Conservation (phyloP, 2,888 invertebrate species). For the Oxytorus armatus region DNA sequence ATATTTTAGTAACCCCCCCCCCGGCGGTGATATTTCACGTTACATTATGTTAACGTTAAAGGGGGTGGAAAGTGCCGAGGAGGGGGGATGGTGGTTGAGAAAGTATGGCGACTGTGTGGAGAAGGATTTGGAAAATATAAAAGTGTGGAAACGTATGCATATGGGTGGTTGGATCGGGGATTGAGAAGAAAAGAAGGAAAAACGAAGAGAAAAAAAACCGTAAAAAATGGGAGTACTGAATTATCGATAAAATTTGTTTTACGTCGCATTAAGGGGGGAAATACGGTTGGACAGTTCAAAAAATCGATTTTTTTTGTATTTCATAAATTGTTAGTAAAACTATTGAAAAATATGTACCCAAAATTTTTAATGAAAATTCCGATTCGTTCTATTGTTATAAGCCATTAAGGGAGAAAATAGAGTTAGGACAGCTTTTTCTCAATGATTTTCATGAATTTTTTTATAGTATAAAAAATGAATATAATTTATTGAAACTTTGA, state of each 20-base stretch:
- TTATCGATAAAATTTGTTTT: slow-evolving; percentile 77
- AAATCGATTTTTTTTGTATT: no score
- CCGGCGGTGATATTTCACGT: slow-evolving; percentile 68
- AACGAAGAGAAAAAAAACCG: slow-evolving; percentile 35
- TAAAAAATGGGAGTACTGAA: slow-evolving; percentile 22
- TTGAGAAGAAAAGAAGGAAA: background rate
- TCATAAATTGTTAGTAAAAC: no score
- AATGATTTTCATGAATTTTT: no score
- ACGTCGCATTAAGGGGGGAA: slow-evolving; percentile 76
- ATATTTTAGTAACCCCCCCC: slow-evolving; percentile 59
- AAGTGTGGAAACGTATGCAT: slow-evolving; percentile 19
- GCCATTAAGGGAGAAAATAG: no score
- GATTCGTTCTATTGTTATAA: no score
- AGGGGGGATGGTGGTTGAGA: slow-evolving; percentile 14
- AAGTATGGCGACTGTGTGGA: slow-evolving; percentile 17
- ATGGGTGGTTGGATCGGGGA: slow-evolving; percentile 37
- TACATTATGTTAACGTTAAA: slow-evolving; percentile 71
- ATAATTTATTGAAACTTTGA: no score
- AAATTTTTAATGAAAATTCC: no score
- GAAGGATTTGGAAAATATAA: slow-evolving; percentile 60
- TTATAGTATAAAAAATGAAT: no score
- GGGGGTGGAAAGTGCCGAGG: slow-evolving; percentile 1
- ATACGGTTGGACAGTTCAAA: no score
- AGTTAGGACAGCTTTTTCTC: no score
- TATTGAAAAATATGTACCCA: no score